Conservation (phyloP, 1,140 invertebrate genomes). For the Heliconius melpomene region DNA sequence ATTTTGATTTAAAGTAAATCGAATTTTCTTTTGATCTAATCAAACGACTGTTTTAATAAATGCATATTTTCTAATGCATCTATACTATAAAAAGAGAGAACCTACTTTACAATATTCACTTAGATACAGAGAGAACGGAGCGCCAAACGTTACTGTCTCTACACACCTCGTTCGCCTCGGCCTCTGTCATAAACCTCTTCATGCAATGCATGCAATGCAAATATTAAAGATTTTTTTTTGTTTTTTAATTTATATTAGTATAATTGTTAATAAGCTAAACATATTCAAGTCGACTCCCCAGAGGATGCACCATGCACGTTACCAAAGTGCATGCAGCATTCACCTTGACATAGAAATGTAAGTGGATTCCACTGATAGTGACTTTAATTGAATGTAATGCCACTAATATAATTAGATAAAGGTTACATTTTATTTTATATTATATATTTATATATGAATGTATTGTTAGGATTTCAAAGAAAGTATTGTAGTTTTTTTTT, state of each 20-base stretch:
- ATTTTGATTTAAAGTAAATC: background rate
- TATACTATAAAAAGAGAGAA: no score
- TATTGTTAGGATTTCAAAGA: no score
- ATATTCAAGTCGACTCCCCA: background rate
- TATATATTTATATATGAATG: no score
- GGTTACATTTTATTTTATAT: background rate
- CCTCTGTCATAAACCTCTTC: no score
- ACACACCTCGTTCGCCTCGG: no score
- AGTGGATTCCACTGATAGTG: conserved; percentile 15
- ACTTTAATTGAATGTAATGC: conserved; percentile 16
- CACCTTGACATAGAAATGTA: conserved; percentile 26
- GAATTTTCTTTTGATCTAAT: background rate
- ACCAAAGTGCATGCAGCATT: conserved; percentile 14
- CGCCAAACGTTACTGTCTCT: no score
- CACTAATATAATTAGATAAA: conserved; percentile 1
- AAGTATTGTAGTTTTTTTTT: no score
- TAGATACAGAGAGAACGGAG: no score
- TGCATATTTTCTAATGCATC: no score
- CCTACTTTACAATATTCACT: no score
- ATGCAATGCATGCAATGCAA: no score
- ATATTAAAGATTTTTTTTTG: no score
- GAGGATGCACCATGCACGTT: background rate
- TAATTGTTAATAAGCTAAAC: background rate
- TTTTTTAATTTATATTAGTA: background rate
- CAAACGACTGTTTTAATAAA: background rate